These are phyloP conservation scores for Aspidoscelis tigris DNA, from an alignment of 2,113 vertebrate genomes.

Conservation along the genomic window DNA sequence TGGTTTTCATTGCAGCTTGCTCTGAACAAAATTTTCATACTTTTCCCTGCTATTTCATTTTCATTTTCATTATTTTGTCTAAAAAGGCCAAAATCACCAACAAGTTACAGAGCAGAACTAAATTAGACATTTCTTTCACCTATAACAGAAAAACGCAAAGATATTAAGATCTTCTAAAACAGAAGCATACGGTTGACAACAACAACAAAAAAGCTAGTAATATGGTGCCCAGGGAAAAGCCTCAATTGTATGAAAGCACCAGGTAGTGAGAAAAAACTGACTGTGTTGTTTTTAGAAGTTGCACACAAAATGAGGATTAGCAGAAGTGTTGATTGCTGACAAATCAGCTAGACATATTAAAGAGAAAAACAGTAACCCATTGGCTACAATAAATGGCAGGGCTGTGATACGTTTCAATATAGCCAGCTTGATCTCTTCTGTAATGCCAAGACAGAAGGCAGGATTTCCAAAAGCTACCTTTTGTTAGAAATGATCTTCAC, in stretches of 20 bases:
- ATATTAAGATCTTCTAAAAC: background rate
- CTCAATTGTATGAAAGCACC: background rate
- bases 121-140: background rate
- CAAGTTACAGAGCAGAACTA: no score
- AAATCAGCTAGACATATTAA: background rate
- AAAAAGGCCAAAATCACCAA: background rate
- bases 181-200: background rate
- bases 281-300: background rate
- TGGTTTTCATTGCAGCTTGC: background rate
- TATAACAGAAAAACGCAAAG: background rate
- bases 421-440: conserved; percentile 9
- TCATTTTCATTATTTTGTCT: background rate
- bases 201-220: background rate
- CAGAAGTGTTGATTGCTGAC: background rate
- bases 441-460: background rate
- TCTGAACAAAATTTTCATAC: background rate
- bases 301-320: background rate
- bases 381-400: background rate
- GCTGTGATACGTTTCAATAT: background rate
- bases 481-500: conserved; percentile 16
- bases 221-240: background rate
- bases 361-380: background rate
- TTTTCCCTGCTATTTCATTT: background rate
- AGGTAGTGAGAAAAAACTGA: no score
- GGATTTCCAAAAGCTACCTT: conserved; percentile 8